Conservation (phyloP, 2,113 vertebrate species). For the Aegotheles bennettii region DNA sequence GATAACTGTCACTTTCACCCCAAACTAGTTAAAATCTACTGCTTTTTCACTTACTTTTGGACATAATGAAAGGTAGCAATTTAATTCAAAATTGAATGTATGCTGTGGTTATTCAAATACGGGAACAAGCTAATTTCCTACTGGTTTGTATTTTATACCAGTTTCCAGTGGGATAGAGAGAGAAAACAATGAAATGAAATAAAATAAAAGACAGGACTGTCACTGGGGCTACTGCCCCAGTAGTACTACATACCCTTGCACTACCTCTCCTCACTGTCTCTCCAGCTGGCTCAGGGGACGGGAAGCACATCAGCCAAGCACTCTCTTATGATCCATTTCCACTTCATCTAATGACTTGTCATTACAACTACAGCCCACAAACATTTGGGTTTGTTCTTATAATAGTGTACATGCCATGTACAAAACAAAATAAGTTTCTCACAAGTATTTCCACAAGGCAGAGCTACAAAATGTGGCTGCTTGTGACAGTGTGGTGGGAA, state of each 20-base stretch:
- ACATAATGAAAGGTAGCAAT: background rate
- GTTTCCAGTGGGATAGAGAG: background rate
- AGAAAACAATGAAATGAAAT: background rate
- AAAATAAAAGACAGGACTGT: background rate
- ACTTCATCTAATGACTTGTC: background rate
- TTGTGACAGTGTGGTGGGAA: background rate
- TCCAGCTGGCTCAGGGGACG: background rate
- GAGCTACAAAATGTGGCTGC: rapidly evolving
- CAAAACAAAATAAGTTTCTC: background rate
- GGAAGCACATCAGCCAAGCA: background rate
- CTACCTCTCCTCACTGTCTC: rapidly evolving
- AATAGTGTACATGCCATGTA: rapidly evolving
- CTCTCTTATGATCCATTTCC: background rate
- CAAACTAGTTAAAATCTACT: background rate
- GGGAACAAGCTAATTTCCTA: background rate
- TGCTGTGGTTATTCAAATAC: background rate
- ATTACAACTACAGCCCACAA: background rate
- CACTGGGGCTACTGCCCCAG: too few relatives aligned
- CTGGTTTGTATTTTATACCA: background rate
- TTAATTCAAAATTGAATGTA: background rate
- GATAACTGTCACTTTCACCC: background rate
- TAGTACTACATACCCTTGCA: rapidly evolving
- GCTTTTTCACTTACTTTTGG: background rate
- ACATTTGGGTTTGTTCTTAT: background rate
- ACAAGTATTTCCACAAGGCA: background rate